These are phyloP conservation scores for Trachelipus rathkii DNA, from an alignment of 1,140 invertebrate species.

Conservation along the genomic window DNA sequence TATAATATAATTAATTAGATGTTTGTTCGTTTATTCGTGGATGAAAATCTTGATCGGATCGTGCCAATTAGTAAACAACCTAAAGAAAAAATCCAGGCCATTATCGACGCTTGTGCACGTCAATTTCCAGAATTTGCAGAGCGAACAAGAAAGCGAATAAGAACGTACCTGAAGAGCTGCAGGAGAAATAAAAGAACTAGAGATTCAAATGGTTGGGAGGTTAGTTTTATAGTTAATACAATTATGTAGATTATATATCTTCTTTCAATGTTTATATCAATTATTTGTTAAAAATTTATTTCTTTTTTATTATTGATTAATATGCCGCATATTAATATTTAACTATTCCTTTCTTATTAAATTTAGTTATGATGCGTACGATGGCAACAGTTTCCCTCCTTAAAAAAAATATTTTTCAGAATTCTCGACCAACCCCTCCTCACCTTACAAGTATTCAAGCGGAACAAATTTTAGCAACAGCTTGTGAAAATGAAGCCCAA, in stretches of 20 bases:
- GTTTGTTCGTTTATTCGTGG: slow-evolving; percentile 94
- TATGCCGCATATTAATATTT: neutral
- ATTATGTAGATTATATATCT: slow-evolving; percentile 6
- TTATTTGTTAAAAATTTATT: too few species aligned
- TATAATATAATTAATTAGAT: slow-evolving; percentile 61
- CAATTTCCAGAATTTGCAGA: slow-evolving; percentile 96
- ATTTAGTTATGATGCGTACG: too few species aligned
- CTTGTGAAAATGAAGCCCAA: slow-evolving; percentile 93
- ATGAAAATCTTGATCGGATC: slow-evolving; percentile 92
- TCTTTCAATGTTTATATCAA: neutral
- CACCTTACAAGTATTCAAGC: slow-evolving; percentile 93
- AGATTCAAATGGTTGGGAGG: slow-evolving; percentile 56
- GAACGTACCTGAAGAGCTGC: slow-evolving; percentile 93
- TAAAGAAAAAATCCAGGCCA: slow-evolving; percentile 95
- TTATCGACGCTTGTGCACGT: slow-evolving; percentile 91
- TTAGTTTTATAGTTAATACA: slow-evolving; percentile 17
- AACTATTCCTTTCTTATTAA: too few species aligned
- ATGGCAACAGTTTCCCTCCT: too few species aligned
- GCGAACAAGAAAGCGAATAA: slow-evolving; percentile 84
- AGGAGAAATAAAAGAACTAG: slow-evolving; percentile 86
- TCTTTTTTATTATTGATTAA: neutral
- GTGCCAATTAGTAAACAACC: slow-evolving; percentile 96
- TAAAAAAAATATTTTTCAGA: slow-evolving; percentile 51
- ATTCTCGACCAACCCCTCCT: slow-evolving; percentile 87
- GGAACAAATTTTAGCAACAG: slow-evolving; percentile 88